A percentile compares a stretch with the other conserved stretches of the same genome.
Conservation (phyloP, 2,113 vertebrate genomes). For the Pedetes capensis region DNA sequence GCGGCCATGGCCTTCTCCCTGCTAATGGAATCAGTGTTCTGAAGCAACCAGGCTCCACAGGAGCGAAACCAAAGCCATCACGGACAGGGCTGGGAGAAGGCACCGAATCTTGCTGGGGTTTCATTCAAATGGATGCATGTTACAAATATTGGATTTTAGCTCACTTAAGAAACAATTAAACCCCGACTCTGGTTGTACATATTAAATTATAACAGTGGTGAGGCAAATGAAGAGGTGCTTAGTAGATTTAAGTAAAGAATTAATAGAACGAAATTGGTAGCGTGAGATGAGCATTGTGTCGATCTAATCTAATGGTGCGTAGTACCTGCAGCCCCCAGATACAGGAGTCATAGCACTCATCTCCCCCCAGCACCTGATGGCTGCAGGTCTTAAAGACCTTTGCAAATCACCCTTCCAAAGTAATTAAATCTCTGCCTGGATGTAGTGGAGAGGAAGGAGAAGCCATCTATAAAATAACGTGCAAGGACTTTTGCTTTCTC, state of each 20-base stretch:
- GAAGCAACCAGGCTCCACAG: conserved; percentile 56
- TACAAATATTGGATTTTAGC: conserved; percentile 67
- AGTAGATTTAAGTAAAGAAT: conserved; percentile 66
- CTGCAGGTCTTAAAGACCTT: conserved; percentile 52
- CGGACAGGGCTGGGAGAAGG: conserved; percentile 35
- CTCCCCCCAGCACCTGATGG: conserved; percentile 28
- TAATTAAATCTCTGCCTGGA: conserved; percentile 61
- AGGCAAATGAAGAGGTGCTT: conserved; percentile 62
- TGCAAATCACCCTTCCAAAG: conserved; percentile 55
- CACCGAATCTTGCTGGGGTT: conserved; percentile 61
- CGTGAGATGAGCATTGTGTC: not conserved
- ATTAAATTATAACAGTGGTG: conserved; percentile 69
- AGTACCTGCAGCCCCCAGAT: conserved; percentile 31
- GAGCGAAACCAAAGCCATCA: conserved; percentile 64
- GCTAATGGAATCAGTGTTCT: conserved; percentile 74
- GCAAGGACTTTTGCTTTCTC: not conserved
- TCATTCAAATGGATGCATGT: conserved; percentile 79
- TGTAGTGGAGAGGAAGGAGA: not conserved
- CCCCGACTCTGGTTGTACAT: conserved; percentile 62
- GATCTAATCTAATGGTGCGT: conserved; percentile 32
- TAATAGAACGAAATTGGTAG: conserved; percentile 60
- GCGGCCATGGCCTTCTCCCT: conserved; percentile 28
- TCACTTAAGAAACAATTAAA: conserved; percentile 79
- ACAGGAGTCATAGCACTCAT: not conserved
- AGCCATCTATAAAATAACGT: conserved; percentile 41